Evolutionary conservation across 2,797 vertebrate genomes (phyloP).

Genomic region (Varecia variegata): DNA sequence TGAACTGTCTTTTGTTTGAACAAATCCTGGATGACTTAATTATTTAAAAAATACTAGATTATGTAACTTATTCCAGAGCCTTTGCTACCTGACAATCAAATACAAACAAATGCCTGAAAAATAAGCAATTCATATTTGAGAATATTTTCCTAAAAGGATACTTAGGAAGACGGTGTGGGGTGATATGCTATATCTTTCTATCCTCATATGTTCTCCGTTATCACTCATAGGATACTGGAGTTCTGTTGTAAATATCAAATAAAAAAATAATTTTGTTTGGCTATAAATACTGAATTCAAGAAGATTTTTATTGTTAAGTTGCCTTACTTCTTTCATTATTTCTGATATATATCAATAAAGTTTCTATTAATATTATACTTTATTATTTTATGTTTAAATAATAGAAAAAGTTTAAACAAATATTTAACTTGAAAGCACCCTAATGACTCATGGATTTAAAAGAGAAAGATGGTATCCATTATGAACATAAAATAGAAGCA

Average conservation of each 20-base stretch:
- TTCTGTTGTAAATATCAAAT: not conserved
- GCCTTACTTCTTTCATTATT: not conserved
- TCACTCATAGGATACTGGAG: not conserved
- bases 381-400: not conserved
- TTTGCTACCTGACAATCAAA: not conserved
- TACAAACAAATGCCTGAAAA: constrained; percentile 11
- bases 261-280: not conserved
- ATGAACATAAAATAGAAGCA: not conserved
- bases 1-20: not conserved
- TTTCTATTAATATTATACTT: not conserved
- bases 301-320: not conserved
- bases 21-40: not conserved
- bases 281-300: not conserved
- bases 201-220: not conserved
- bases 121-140: not conserved
- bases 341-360: constrained; percentile 16
- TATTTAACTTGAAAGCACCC: not conserved
- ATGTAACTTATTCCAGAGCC: not conserved
- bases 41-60: constrained; percentile 13
- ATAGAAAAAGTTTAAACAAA: not conserved
- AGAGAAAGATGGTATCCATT: not conserved
- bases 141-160: not conserved
- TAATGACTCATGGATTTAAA: not conserved
- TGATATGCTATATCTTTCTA: not conserved
- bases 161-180: not conserved